phyloP scores from a whole-genome alignment of 2,888 invertebrate genomes.

The Chaitophorus viminalis region DNA sequence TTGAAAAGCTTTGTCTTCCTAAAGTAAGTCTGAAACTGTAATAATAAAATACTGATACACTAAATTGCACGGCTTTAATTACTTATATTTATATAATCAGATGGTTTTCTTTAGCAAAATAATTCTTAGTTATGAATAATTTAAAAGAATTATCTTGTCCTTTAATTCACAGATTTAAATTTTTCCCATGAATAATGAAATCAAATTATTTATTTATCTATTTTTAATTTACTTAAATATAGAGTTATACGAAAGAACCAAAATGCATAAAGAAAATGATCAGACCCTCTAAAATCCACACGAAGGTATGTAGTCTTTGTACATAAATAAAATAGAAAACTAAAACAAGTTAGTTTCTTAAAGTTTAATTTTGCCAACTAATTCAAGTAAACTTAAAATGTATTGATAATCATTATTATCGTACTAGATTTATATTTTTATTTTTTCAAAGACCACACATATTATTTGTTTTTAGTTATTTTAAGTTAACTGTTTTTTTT shows the following conservation, averaged over 20 bases:
- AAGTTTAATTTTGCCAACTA: background rate
- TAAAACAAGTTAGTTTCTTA: background rate
- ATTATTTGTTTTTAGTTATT: background rate
- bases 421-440: background rate
- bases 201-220: background rate
- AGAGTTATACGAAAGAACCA: background rate
- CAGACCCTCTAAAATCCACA: background rate
- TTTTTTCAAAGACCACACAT: background rate
- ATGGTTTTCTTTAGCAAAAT: background rate
- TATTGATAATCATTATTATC: too few species aligned
- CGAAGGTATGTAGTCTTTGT: background rate
- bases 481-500: background rate
- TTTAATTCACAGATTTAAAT: background rate
- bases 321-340: background rate
- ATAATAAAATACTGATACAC: background rate
- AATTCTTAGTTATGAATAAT: background rate
- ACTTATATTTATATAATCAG: background rate
- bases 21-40: background rate
- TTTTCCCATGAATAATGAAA: background rate
- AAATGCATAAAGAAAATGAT: conserved; percentile 11
- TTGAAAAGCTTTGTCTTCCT: background rate
- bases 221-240: background rate
- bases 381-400: background rate
- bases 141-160: too few species aligned
- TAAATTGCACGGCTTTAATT: background rate